Evolutionary conservation across 2,888 invertebrate species (phyloP), one percentile per base, ranked within the genome.

Genomic region (Andrena trimmerana): DNA sequence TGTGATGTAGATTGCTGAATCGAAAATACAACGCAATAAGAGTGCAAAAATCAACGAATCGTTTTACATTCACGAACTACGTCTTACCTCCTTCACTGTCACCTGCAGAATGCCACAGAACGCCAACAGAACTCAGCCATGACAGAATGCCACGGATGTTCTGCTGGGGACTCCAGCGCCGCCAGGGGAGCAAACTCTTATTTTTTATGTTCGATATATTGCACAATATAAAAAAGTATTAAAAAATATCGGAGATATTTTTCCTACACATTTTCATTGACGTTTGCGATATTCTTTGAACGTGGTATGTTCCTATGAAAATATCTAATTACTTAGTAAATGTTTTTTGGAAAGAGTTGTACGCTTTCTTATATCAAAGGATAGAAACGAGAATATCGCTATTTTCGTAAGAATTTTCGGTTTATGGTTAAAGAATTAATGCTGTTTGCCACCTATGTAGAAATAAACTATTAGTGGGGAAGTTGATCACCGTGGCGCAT

Each of bases 11-110:
- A 73, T 59, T 13, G 16, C n/a, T 42, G 20, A 33, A 33, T n/a
- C 4, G 0, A 27, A 57, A 8, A 42, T 50, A 72, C 16, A 50
- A 68, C 48, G 48, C 8, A 54, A 13, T 8, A 59, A 27, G 52
- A 31, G 7, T 8, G 42, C 27, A 36, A 74, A 62, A 67, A 72
- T 31, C 42, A 79, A 77, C 76, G 50, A 20, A 29, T 68, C 68
- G 27, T 36, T 52, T 57, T 52, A 75, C 81, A 81, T 79, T 78
- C 66, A 67, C 73, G 52, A 74, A 88, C 78, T 81, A 83, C 69
- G 75, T 73, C 76, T 70, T 83, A 86, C 88, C 66, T 76, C 73
- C 83, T 78, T 78, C 70, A 74, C 83, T 70, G 59, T 81, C 75
- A 86, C 81, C 31, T 74, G 62, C 71, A 78, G 78, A 83, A 74